Evolutionary conservation across 2,797 vertebrate species (phyloP), one percentile per base, ranked within the genome.

Genomic region (Taeniopygia guttata): DNA sequence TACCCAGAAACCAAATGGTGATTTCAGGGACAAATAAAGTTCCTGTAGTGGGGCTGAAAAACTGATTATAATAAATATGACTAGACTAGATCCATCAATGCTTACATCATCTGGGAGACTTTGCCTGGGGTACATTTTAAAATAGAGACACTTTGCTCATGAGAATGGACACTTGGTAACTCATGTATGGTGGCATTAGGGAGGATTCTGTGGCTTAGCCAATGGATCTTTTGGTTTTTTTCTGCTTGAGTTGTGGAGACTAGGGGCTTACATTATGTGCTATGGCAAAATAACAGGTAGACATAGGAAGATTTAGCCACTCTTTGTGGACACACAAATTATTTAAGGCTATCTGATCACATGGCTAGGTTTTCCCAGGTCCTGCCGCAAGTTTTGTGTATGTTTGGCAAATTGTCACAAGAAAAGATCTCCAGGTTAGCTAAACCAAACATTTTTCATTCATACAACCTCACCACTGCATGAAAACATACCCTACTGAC

Each of bases 261-360:
- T 36, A 55, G n/a, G 5, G n/a, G 32, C 10, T 84, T 91, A 4
- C 0, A 19, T 34, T 62, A 43, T 0, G 0, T n/a, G 8, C 25
- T 70, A 1, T 54, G 55, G 16, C 63, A 67, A 43, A 86, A 79
- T 56, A 73, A 55, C 23, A n/a, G 25, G 32, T 54, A 74, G 66
- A 30, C 25, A 8, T 4, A 54, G 9, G 11, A 20, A 22, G 29
- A 17, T 19, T 32, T 81, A 30, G 7, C 68, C 60, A 11, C 48
- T 49, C 5, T 38, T n/a, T 16, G 11, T n/a, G 63, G 66, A 45
- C 8, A 34, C 23, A 54, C 1, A 0, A 72, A n/a, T 60, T 83
- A 45, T 80, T 83, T 80, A 55, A 59, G 38, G 26, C 32, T 56
- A 23, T 17, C 26, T 80, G 62, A 68, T 54, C 9, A 34, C 38